A percentile compares a stretch with the other conserved stretches of the same genome.
Evolutionary conservation across 2,888 invertebrate species (phyloP).

Genomic region (Papilio demoleus): DNA sequence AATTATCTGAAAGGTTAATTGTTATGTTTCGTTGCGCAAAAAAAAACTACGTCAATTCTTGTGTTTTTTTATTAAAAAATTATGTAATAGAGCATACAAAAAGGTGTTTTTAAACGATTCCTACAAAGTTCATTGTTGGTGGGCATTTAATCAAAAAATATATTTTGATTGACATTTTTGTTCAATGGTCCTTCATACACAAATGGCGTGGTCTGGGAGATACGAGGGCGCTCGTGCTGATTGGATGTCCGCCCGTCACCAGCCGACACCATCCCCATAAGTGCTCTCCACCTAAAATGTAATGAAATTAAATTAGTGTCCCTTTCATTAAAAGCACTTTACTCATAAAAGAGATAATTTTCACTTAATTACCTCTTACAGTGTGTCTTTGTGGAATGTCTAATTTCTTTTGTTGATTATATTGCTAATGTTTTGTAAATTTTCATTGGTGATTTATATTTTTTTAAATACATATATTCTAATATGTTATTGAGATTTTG

Average conservation of each 20-base stretch:
- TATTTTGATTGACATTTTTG: conserved; percentile 33
- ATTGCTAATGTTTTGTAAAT: not conserved
- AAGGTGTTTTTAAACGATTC: not conserved
- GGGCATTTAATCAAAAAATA: conserved; percentile 23
- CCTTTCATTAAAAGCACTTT: conserved; percentile 54
- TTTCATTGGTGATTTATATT: no score
- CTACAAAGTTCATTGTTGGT: not conserved
- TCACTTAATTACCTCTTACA: conserved; percentile 16
- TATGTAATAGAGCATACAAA: not conserved
- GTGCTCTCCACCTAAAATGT: conserved; percentile 58
- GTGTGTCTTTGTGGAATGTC: conserved; percentile 34
- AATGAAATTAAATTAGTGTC: conserved; percentile 69
- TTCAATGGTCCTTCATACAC: conserved; percentile 46
- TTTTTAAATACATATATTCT: no score
- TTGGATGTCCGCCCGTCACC: conserved; percentile 65
- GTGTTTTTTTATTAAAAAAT: not conserved
- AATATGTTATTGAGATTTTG: no score
- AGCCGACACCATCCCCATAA: conserved; percentile 51
- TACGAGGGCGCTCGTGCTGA: conserved; percentile 69
- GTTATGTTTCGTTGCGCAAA: not conserved
- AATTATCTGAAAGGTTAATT: no score
- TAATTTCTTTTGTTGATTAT: not conserved
- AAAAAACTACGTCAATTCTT: not conserved
- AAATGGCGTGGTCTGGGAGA: conserved; percentile 68
- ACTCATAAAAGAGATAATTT: conserved; percentile 29